A percentile compares a stretch with the other conserved stretches of the same genome.
Evolutionary conservation across 1,140 invertebrate species (phyloP).

Genomic region (Drosophila parvula): DNA sequence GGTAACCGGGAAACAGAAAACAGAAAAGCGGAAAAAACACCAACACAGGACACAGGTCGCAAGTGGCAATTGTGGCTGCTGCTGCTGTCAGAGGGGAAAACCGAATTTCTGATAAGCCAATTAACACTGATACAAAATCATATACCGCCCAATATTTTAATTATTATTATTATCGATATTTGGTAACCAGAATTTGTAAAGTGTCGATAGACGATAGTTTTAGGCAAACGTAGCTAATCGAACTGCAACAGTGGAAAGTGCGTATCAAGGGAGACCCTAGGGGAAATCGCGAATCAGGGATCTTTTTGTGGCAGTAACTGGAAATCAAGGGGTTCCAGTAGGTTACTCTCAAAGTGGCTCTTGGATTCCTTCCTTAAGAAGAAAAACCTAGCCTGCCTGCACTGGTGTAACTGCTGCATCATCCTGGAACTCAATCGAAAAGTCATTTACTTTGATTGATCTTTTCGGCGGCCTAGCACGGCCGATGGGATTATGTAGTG

Average conservation of each 20-base stretch:
- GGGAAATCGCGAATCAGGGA: too few species aligned
- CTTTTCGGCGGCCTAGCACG: conserved; percentile 40
- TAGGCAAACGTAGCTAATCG: too few species aligned
- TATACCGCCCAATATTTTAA: neutral
- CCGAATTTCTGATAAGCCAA: conserved; percentile 29
- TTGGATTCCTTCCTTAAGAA: neutral
- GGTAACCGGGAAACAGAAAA: neutral
- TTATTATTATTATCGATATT: too few species aligned
- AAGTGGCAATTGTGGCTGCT: conserved; percentile 19
- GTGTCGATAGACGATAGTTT: too few species aligned
- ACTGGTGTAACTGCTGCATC: conserved; percentile 9
- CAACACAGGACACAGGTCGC: neutral
- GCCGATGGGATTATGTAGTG: conserved; percentile 7
- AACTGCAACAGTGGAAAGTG: too few species aligned
- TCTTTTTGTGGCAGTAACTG: too few species aligned
- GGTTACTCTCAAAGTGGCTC: neutral
- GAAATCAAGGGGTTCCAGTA: neutral
- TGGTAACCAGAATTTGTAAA: too few species aligned
- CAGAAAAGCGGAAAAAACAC: neutral
- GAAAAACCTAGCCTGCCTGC: too few species aligned
- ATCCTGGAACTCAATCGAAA: conserved; percentile 9
- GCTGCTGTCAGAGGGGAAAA: neutral
- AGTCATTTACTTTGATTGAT: conserved; percentile 62
- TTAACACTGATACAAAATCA: conserved; percentile 6
- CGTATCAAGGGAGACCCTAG: too few species aligned